Evolutionary conservation across 1,140 invertebrate species (phyloP).

Genomic region (Drosophila lini): DNA sequence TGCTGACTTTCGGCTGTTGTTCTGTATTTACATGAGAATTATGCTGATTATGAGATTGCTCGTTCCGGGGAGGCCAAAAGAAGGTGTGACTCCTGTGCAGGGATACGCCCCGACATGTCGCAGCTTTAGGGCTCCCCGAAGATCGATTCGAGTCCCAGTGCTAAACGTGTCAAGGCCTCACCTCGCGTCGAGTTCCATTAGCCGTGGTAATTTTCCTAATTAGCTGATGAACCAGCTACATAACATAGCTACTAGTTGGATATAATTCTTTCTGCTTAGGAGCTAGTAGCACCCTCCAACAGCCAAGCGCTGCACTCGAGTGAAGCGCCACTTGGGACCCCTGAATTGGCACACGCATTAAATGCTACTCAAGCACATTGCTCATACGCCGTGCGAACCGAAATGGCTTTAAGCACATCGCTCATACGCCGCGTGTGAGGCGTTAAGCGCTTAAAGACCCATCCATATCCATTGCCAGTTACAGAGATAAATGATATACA

Average conservation of each 20-base stretch:
- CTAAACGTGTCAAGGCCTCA: slow-evolving; percentile 43
- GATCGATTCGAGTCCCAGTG: slow-evolving; percentile 44
- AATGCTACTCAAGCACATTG: slow-evolving; percentile 55
- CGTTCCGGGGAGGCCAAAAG: slow-evolving; percentile 26
- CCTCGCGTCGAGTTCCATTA: slow-evolving; percentile 35
- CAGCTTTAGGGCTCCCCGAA: slow-evolving; percentile 45
- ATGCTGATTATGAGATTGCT: slow-evolving; percentile 79
- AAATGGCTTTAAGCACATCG: slow-evolving; percentile 53
- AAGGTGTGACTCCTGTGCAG: slow-evolving; percentile 30
- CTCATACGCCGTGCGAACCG: slow-evolving; percentile 47
- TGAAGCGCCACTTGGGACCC: slow-evolving; percentile 58
- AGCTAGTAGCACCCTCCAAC: slow-evolving; percentile 7
- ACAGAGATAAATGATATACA: slow-evolving; percentile 49
- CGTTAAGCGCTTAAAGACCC: slow-evolving; percentile 47
- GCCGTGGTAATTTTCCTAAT: slow-evolving; percentile 46
- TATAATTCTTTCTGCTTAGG: slow-evolving; percentile 3
- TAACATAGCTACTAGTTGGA: background rate
- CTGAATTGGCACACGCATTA: slow-evolving; percentile 70
- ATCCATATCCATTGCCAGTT: slow-evolving; percentile 54
- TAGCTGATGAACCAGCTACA: slow-evolving; percentile 39
- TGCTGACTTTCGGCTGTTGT: slow-evolving; percentile 20
- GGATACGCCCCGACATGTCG: slow-evolving; percentile 47
- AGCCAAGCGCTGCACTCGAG: slow-evolving; percentile 54
- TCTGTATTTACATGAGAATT: slow-evolving; percentile 70
- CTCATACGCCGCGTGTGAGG: slow-evolving; percentile 17